phyloP scores from a whole-genome alignment of 2,113 vertebrate species.

The Siniperca knerii region DNA sequence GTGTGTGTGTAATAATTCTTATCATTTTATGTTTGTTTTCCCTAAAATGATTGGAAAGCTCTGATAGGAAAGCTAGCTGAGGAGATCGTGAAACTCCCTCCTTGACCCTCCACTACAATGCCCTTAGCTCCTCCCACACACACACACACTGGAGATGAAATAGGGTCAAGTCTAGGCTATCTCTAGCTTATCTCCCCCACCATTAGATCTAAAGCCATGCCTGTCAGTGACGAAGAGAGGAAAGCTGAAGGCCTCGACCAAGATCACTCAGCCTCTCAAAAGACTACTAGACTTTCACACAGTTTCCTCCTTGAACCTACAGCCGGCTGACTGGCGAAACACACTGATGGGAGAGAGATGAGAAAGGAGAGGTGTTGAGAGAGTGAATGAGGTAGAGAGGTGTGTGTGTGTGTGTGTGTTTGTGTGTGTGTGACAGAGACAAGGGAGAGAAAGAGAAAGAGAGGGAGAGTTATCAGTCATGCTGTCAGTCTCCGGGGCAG shows the following conservation, averaged over 20 bases:
- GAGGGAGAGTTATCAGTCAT: slow-evolving; percentile 73
- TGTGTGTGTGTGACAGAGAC: slow-evolving; percentile 41
- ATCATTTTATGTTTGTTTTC: not conserved
- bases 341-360: not conserved
- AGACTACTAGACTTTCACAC: slow-evolving; percentile 28
- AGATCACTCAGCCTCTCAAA: slow-evolving; percentile 58
- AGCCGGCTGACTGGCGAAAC: slow-evolving; percentile 24
- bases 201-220: slow-evolving; percentile 47
- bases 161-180: slow-evolving; percentile 68
- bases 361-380: slow-evolving; percentile 14
- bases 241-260: slow-evolving; percentile 42
- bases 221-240: slow-evolving; percentile 58
- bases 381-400: slow-evolving; percentile 33
- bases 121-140: not conserved
- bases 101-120: not conserved
- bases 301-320: slow-evolving; percentile 48
- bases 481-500: slow-evolving; percentile 73
- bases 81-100: slow-evolving; percentile 8
- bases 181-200: slow-evolving; percentile 58
- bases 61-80: not conserved
- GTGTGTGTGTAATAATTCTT: slow-evolving; percentile 1
- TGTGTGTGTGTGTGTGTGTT: slow-evolving; percentile 50
- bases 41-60: not conserved
- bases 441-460: slow-evolving; percentile 18
- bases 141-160: slow-evolving; percentile 32